Conservation (phyloP, 2,888 invertebrate species). For the Colletes collaris region DNA sequence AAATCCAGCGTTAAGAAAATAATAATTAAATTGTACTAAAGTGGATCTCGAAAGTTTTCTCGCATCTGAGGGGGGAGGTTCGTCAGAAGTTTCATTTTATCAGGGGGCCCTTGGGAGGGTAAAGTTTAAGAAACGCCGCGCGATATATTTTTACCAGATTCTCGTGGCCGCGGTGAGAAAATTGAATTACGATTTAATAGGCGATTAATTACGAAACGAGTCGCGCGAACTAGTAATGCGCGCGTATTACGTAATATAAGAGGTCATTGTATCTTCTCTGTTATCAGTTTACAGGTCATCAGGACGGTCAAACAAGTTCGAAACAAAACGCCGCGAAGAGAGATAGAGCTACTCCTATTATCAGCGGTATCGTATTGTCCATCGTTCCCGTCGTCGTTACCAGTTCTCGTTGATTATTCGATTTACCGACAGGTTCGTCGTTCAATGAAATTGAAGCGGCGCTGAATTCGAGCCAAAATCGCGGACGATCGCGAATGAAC, state of each 20-base stretch:
- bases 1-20: too few relatives aligned
- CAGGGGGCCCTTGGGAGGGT: too few relatives aligned
- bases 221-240: too few relatives aligned
- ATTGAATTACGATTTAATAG: neutral
- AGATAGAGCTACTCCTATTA: constrained; percentile 43
- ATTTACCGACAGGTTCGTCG: constrained; percentile 6
- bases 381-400: constrained; percentile 22
- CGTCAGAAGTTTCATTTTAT: too few relatives aligned
- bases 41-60: too few relatives aligned
- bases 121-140: too few relatives aligned
- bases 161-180: neutral
- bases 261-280: constrained; percentile 9
- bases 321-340: constrained; percentile 25
- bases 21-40: too few relatives aligned
- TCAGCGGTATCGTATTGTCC: constrained; percentile 34
- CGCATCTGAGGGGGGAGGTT: too few relatives aligned
- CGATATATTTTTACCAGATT: too few relatives aligned
- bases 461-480: constrained; percentile 53
- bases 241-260: neutral
- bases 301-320: neutral
- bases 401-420: constrained; percentile 28
- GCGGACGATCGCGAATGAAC: constrained; percentile 13
- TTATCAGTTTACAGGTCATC: constrained; percentile 29
- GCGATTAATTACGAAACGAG: neutral
- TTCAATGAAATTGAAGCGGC: constrained; percentile 49